Percentiles rank a stretch among this genome's conserved stretches.
Evolutionary conservation across 2,797 vertebrate genomes (phyloP).

Genomic region (Discoglossus pictus): DNA sequence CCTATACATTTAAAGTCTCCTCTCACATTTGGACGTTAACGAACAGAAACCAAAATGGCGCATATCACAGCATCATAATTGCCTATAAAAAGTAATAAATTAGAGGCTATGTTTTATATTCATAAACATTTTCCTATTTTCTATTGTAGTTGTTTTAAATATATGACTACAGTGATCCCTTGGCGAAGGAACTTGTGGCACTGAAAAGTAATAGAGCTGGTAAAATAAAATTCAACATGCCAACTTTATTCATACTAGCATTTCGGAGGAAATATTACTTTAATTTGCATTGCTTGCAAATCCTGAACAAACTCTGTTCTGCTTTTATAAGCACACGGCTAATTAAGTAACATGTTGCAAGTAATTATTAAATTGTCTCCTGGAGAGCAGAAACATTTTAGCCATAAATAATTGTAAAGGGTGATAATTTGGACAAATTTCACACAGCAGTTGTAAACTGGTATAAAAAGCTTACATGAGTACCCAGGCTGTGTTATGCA

Average conservation of each 20-base stretch:
- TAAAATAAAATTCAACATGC: neutral
- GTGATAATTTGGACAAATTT: conserved; percentile 56
- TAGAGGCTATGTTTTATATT: too few species aligned
- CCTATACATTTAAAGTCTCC: too few species aligned
- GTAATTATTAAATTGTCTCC: conserved; percentile 59
- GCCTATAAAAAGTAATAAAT: too few species aligned
- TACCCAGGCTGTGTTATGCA: conserved; percentile 11
- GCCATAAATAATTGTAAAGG: conserved; percentile 53
- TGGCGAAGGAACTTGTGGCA: too few species aligned
- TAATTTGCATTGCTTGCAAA: conserved; percentile 9
- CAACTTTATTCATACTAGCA: neutral
- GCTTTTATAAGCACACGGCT: conserved; percentile 50
- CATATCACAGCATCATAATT: too few species aligned
- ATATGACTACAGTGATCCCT: too few species aligned
- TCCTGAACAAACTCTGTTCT: conserved; percentile 50
- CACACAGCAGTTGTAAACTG: conserved; percentile 28
- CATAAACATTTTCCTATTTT: too few species aligned
- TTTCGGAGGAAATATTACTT: neutral
- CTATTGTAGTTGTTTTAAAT: too few species aligned
- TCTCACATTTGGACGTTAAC: too few species aligned
- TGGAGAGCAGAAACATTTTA: conserved; percentile 54
- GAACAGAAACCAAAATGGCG: too few species aligned
- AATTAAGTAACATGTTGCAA: conserved; percentile 56
- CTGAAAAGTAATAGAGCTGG: too few species aligned
- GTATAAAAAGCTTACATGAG: conserved; percentile 20